phyloP scores from a whole-genome alignment of 1,140 invertebrate species.

The Caenorhabditis tropicalis region DNA sequence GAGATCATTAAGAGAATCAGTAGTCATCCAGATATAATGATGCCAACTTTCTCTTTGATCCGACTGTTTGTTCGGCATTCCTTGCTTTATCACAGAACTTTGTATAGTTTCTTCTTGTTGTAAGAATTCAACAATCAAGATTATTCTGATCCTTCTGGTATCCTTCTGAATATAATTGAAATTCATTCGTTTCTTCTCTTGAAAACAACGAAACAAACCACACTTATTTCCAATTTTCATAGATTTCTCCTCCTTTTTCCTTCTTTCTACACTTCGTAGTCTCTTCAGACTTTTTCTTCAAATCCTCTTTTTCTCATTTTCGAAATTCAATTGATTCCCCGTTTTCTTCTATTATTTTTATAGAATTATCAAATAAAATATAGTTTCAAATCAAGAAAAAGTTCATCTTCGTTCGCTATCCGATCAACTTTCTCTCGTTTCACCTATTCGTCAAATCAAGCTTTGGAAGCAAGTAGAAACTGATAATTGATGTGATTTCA shows the following conservation, averaged over 20 bases:
- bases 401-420: slow-evolving; percentile 2
- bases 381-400: not conserved
- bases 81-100: slow-evolving; percentile 6
- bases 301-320: not conserved
- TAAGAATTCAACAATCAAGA: not conserved
- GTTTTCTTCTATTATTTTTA: not conserved
- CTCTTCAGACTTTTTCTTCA: slow-evolving; percentile 4
- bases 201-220: not conserved
- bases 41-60: slow-evolving; percentile 38
- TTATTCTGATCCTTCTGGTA: not conserved
- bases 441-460: slow-evolving; percentile 39
- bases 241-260: not conserved
- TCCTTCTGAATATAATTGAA: not conserved
- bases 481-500: slow-evolving; percentile 34
- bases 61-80: slow-evolving; percentile 24
- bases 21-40: not conserved
- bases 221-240: not conserved
- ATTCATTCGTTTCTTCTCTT: not conserved
- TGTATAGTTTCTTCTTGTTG: not conserved
- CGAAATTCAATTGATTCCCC: not conserved
- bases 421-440: not conserved
- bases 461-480: not conserved
- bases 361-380: not conserved
- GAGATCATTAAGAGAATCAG: slow-evolving; percentile 19
- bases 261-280: not conserved